These are phyloP conservation scores for Dryadula phaetusa DNA, from an alignment of 2,888 invertebrate genomes.

Conservation along the genomic window DNA sequence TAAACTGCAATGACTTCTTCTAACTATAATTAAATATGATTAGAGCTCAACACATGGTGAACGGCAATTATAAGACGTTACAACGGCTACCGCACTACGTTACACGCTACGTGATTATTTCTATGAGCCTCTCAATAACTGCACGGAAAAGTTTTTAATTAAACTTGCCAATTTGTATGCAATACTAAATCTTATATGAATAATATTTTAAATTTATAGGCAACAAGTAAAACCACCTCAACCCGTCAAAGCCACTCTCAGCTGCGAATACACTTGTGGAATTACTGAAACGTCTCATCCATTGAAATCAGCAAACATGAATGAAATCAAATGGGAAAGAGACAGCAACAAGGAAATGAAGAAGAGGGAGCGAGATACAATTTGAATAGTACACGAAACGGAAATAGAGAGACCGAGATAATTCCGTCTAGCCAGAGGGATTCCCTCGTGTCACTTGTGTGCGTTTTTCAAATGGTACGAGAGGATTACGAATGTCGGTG, in stretches of 20 bases:
- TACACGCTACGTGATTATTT: constrained; percentile 72
- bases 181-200: not conserved
- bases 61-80: constrained; percentile 79
- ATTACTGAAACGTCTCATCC: constrained; percentile 69
- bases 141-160: constrained; percentile 74
- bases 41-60: constrained; percentile 81
- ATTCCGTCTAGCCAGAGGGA: constrained; percentile 84
- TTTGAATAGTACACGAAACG: constrained; percentile 83
- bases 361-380: constrained; percentile 68
- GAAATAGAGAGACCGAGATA: constrained; percentile 83
- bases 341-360: constrained; percentile 55
- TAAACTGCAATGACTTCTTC: constrained; percentile 80
- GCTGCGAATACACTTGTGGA: constrained; percentile 61
- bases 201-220: not conserved
- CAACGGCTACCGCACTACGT: constrained; percentile 72
- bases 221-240: constrained; percentile 14
- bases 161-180: constrained; percentile 43
- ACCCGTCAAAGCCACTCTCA: constrained; percentile 56
- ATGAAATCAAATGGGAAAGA: constrained; percentile 81
- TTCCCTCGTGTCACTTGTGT: constrained; percentile 84
- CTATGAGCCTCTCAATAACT: constrained; percentile 71
- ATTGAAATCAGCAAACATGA: constrained; percentile 81
- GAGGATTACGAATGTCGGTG: constrained; percentile 75
- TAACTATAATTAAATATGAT: constrained; percentile 81
- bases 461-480: constrained; percentile 78